Evolutionary conservation across 1,140 invertebrate genomes (phyloP), one percentile per base, ranked within the genome.

Genomic region (Cotesia vestalis): DNA sequence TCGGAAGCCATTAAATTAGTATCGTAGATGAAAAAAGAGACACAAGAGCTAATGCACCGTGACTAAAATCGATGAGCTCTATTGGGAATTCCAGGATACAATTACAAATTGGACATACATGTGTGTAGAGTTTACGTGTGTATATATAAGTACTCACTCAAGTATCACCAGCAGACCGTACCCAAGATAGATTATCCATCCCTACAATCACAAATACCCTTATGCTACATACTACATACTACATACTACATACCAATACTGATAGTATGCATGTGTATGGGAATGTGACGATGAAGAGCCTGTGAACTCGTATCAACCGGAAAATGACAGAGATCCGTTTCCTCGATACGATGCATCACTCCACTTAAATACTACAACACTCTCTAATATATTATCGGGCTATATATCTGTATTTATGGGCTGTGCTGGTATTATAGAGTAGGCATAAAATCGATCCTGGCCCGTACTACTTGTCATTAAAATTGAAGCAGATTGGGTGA

Each of bases 21-120:
- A 59, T 27, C 8, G 57, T 36, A 27, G 27, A 14, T 68, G 11
- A 64, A 53, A 71, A 17, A 64, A 72, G 63, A 67, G 76, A 67
- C 55, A 35, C 38, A 53, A 64, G 38, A 72, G 55, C 71, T 78
- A 80, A 80, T 80, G 78, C 78, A 74, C 74, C 73, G 69, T 78
- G 53, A 52, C 73, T 78, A 78, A 46, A 46, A 80, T 78, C 71
- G 73, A n/a, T 14, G 35, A 8, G 40, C 36, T 64, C 11, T 61
- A 69, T 61, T 60, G 52, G 53, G 57, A 77, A 76, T 75, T 66
- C 46, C 61, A 68, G 63, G 64, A 69, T 70, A 66, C 46, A 66
- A 75, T 69, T 57, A 71, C 46, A 8, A 59, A 57, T 35, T 17
- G 36, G 11, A 46, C 38, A 35, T 36, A 46, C 38, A 46, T 57